Evolutionary conservation across 2,797 vertebrate species (phyloP).

Genomic region (Malurus leucopterus): DNA sequence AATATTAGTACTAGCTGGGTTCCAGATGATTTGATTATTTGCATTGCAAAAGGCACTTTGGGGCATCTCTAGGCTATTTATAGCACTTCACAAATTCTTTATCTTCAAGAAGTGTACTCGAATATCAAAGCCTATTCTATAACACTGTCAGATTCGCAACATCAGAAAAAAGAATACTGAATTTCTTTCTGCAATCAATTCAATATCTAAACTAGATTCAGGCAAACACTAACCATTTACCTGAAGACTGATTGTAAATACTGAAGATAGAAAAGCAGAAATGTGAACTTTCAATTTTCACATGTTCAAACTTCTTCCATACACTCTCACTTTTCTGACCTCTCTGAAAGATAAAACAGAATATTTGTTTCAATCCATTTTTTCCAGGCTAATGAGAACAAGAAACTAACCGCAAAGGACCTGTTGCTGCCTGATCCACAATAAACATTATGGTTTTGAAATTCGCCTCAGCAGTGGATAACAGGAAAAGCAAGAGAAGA

Average conservation of each 20-base stretch:
- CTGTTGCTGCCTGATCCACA: background rate
- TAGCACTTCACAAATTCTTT: background rate
- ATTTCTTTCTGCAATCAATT: background rate
- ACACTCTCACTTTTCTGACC: background rate
- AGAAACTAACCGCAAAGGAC: background rate
- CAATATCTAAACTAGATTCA: background rate
- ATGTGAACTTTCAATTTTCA: background rate
- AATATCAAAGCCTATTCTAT: background rate
- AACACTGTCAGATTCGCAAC: background rate
- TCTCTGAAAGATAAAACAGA: background rate
- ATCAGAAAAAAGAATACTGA: background rate
- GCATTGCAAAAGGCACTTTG: background rate
- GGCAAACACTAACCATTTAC: background rate
- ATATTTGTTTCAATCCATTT: background rate
- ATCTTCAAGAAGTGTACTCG: background rate
- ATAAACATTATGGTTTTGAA: background rate
- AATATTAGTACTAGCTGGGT: background rate
- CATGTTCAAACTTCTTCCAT: background rate
- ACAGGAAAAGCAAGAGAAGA: constrained; percentile 17
- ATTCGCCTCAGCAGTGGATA: background rate
- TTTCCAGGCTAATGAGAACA: background rate
- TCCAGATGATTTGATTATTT: background rate
- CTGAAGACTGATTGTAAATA: background rate
- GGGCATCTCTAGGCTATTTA: background rate
- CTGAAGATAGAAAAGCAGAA: background rate